Evolutionary conservation across 2,797 vertebrate genomes (phyloP), one percentile per base, ranked within the genome.

Genomic region (Cossypha niveicapilla): DNA sequence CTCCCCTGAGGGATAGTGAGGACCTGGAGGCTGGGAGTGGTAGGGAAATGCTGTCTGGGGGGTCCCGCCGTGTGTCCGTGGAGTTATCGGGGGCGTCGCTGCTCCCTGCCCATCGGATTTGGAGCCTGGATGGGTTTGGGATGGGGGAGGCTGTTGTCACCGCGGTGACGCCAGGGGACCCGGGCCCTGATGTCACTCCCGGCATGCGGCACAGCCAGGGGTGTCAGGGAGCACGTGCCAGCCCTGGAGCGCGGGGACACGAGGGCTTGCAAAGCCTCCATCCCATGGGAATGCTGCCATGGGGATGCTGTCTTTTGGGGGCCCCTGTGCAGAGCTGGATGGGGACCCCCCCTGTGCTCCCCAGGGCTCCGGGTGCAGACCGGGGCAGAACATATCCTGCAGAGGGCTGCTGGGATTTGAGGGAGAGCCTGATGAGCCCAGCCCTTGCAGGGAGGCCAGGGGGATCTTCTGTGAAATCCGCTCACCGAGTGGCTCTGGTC

Each of bases 401-500:
- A 30, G 13, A 17, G 9, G 4, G 3, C 63, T 63, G 19, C 22
- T 25, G 21, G 44, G 44, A 14, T 76, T 39, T 45, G 71, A 13
- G 19, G 42, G 50, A 30, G 7, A 57, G 19, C 21, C 37, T 18
- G 4, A 4, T 39, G 56, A 24, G 50, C 18, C 34, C 47, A 57
- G 48, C 37, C 19, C 30, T 5, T 57, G 71, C 18, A 2, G 18
- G 8, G 32, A 37, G 28, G 19, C 22, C 48, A 61, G 21, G 28
- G 30, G 22, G 5, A 30, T 74, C 74, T 32, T 13, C 13, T 3
- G 5, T 56, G 54, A 16, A 30, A 12, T 32, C 14, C 2, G 2
- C 2, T 62, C 11, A 1, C 44, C 0, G 0, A 6, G 15, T 7
- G 22, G 39, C 57, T n/a, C 45, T 34, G 51, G 45, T 34, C 5